phyloP scores from a whole-genome alignment of 1,140 invertebrate species.

The Stegodyphus dumicola region DNA sequence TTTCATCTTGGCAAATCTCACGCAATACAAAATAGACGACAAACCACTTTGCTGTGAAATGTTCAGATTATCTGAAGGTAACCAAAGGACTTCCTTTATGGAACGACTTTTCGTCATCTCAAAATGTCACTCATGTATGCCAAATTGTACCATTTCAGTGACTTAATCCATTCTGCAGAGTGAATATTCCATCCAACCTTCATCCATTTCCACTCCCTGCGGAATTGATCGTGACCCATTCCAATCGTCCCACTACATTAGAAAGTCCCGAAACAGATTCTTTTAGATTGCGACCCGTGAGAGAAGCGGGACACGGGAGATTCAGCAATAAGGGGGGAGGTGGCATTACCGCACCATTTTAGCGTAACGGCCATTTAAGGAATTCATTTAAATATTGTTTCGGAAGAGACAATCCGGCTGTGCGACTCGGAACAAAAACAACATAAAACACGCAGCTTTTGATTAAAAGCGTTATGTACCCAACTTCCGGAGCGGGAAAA shows the following conservation, averaged over 20 bases:
- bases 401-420: not conserved
- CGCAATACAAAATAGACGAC: too few relatives aligned
- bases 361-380: slow-evolving; percentile 24
- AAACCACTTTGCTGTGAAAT: too few relatives aligned
- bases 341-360: slow-evolving; percentile 20
- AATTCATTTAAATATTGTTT: slow-evolving; percentile 43
- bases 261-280: not conserved
- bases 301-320: not conserved
- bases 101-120: too few relatives aligned
- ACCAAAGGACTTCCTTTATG: too few relatives aligned
- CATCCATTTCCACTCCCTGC: too few relatives aligned
- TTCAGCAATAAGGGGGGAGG: not conserved
- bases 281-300: not conserved
- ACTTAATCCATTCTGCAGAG: not conserved
- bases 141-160: not conserved
- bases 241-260: slow-evolving; percentile 17
- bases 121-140: too few relatives aligned
- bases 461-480: slow-evolving; percentile 26
- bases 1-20: too few relatives aligned
- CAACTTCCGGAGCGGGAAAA: slow-evolving; percentile 5
- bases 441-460: slow-evolving; percentile 16
- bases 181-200: too few relatives aligned
- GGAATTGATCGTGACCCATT: slow-evolving; percentile 5
- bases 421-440: slow-evolving; percentile 13
- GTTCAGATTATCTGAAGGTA: too few relatives aligned